These are phyloP conservation scores for Ameiurus melas DNA, from an alignment of 2,113 vertebrate genomes.

Conservation along the genomic window DNA sequence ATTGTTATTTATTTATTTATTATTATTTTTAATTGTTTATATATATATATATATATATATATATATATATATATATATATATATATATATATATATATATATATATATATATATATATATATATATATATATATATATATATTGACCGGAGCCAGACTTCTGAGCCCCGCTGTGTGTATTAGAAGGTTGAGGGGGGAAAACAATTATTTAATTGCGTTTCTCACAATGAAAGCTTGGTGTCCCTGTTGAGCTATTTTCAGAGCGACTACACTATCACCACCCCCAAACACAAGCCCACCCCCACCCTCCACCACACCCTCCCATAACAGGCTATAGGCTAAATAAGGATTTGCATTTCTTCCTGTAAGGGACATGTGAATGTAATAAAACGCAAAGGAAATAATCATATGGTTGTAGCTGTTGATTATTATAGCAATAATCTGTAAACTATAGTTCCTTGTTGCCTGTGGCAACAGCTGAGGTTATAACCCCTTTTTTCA, in stretches of 20 bases:
- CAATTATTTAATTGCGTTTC: constrained; percentile 38
- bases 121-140: too few species aligned
- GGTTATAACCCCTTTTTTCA: constrained; percentile 29
- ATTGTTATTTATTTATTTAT: not conserved
- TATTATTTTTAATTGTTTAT: too few species aligned
- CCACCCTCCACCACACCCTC: not conserved
- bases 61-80: too few species aligned
- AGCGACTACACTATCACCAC: not conserved
- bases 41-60: too few species aligned
- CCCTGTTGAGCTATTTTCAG: constrained; percentile 64
- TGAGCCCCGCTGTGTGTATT: not conserved
- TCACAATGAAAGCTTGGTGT: constrained; percentile 56
- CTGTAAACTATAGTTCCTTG: constrained; percentile 20
- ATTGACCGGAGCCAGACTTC: not conserved
- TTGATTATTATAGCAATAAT: constrained; percentile 16
- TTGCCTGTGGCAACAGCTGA: not conserved
- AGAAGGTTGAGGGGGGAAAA: not conserved
- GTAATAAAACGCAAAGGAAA: constrained; percentile 37
- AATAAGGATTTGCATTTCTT: constrained; percentile 35
- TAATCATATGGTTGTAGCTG: constrained; percentile 25
- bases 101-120: too few species aligned
- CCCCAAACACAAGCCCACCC: not conserved
- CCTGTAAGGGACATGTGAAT: constrained; percentile 28
- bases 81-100: too few species aligned
- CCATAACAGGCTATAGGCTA: not conserved